Base-by-base conservation (phyloP, 2,113 vertebrate species). In the Orycteropus afer region DNA sequence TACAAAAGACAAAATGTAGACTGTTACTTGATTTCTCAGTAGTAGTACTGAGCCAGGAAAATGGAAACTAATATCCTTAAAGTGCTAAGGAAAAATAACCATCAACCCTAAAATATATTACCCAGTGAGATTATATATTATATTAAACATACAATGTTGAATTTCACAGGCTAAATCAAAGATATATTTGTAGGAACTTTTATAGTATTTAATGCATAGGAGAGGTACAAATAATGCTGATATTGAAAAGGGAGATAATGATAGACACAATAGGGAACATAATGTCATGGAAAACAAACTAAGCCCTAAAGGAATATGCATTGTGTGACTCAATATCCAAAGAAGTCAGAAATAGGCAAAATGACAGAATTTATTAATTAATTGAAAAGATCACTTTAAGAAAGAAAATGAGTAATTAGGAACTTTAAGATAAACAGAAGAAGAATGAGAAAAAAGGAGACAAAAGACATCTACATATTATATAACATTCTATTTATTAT, bases 101-200 rank as follows among this genome's bases (percentile, higher is more conserved):
- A 2, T 13, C 20, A 90, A 9, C 15, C 2, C 27, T 65, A 45
- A 4, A 83, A 40, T 76, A 49, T 32, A 51, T n/a, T 17, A 37
- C 10, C 53, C 0, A 73, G 2, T 73, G 37, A 77, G 9, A n/a
- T 11, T 65, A 40, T 23, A 42, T 37, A 40, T 93, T 32, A 83
- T 49, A 55, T 49, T 49, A 29, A 82, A 49, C 3, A 67, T 45
- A 27, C 49, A 51, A 51, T 32, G 80, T 57, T 15, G 63, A 81
- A n/a, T 81, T 92, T 40, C 85, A 74, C 29, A 23, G 18, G 32
- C 78, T 61, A 92, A 87, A 74, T 34, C 27, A 88, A 91, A 90
- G 74, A 42, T 4, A 4, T 22, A 14, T 90, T 86, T 17, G 69
- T 17, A 55, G 49, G 59, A 84, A 91, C 0, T 51, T 63, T 53